Evolutionary conservation across 2,797 vertebrate species (phyloP).

Genomic region (Schizopygopsis malacanthus): DNA sequence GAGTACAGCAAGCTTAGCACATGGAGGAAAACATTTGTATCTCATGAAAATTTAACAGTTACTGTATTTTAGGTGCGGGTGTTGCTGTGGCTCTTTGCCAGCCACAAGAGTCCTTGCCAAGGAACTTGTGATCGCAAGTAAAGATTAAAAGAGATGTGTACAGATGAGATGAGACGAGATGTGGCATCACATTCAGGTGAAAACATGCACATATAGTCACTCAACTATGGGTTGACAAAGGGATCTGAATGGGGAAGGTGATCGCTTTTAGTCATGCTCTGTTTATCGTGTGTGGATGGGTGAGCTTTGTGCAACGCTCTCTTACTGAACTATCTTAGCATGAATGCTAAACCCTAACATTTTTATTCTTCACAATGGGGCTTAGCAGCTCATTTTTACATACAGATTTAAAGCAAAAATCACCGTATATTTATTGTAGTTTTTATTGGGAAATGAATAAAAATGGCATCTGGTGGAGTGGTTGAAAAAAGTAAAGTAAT

Average conservation of each 20-base stretch:
- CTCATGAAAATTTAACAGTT: conserved; percentile 42
- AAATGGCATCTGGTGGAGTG: background rate
- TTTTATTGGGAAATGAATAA: background rate
- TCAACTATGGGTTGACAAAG: background rate
- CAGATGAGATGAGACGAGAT: background rate
- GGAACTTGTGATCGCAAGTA: background rate
- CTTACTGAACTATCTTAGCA: background rate
- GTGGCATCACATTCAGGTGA: conserved; percentile 7
- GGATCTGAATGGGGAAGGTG: conserved; percentile 4
- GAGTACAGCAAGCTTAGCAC: conserved; percentile 17
- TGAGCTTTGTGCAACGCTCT: background rate
- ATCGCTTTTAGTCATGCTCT: conserved; percentile 23
- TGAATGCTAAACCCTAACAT: background rate
- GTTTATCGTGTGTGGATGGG: conserved; percentile 16
- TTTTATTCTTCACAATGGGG: background rate
- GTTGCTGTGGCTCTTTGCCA: background rate
- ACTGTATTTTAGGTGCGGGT: background rate
- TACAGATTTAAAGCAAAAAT: background rate
- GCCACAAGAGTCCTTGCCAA: background rate
- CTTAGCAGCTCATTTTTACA: background rate
- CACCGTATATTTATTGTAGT: too few species aligned
- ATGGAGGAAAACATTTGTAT: conserved; percentile 38
- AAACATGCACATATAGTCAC: conserved; percentile 14
- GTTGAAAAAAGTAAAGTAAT: background rate
- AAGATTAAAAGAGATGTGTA: background rate